Conservation (phyloP, 2,797 vertebrate genomes). For the Erpetoichthys calabaricus region DNA sequence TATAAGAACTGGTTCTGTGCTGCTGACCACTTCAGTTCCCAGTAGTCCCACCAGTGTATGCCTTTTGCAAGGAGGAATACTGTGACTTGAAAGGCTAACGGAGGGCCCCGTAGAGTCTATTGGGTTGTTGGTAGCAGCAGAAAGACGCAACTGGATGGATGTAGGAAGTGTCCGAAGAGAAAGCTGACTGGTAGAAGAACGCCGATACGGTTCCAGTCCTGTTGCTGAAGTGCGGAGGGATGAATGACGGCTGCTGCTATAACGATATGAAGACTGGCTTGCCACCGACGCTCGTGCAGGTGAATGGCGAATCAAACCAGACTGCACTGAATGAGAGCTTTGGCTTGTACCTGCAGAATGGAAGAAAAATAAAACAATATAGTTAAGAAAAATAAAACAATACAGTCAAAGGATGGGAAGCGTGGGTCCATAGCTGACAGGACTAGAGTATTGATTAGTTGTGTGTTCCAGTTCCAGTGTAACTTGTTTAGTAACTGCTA, state of each 20-base stretch:
- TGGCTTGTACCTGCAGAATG: conserved; percentile 72
- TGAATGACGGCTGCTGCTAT: conserved; percentile 85
- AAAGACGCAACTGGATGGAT: conserved; percentile 83
- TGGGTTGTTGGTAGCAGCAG: conserved; percentile 48
- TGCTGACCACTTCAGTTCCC: conserved; percentile 60
- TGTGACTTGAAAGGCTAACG: conserved; percentile 85
- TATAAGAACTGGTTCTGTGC: conserved; percentile 9
- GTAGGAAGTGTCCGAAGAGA: conserved; percentile 84
- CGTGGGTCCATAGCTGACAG: too few species aligned
- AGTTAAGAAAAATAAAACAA: conserved; percentile 15
- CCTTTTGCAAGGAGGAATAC: conserved; percentile 88
- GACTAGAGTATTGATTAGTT: too few species aligned
- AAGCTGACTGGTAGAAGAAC: conserved; percentile 91
- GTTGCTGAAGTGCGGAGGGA: conserved; percentile 82
- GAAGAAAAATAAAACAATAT: conserved; percentile 16
- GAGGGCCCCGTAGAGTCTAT: conserved; percentile 66
- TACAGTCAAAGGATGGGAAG: too few species aligned
- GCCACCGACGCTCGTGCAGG: conserved; percentile 82
- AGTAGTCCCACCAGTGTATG: conserved; percentile 82
- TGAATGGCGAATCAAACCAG: conserved; percentile 78
- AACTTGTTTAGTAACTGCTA: too few species aligned
- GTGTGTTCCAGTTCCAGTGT: too few species aligned
- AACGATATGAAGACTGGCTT: conserved; percentile 90
- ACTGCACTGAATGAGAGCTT: conserved; percentile 88
- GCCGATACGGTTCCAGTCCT: conserved; percentile 82